Conservation (phyloP, 2,888 invertebrate genomes). For the Lathronympha strigana region DNA sequence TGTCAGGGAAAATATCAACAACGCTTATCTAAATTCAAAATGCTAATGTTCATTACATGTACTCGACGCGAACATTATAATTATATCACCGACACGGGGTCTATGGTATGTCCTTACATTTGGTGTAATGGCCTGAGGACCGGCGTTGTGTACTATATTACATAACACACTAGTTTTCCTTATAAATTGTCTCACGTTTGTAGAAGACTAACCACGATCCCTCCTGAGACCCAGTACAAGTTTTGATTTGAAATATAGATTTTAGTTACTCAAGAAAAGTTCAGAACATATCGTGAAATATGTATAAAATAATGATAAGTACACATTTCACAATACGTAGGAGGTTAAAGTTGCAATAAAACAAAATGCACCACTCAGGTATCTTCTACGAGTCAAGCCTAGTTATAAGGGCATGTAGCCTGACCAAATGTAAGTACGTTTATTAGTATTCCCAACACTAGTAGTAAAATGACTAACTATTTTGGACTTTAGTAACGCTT, state of each 20-base stretch:
- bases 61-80: constrained; percentile 35
- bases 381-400: constrained; percentile 31
- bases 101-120: constrained; percentile 40
- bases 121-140: constrained; percentile 17
- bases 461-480: constrained; percentile 46
- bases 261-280: too few species aligned
- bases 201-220: not conserved
- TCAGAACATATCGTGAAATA: too few species aligned
- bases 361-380: constrained; percentile 37
- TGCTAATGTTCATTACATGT: constrained; percentile 15
- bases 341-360: constrained; percentile 10
- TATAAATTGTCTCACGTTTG: not conserved
- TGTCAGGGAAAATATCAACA: constrained; percentile 29
- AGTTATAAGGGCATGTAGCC: constrained; percentile 14
- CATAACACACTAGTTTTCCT: not conserved
- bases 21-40: constrained; percentile 24
- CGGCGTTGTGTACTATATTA: not conserved
- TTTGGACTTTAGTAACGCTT: constrained; percentile 60
- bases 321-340: too few species aligned
- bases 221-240: too few species aligned
- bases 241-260: too few species aligned
- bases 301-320: too few species aligned
- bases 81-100: constrained; percentile 39
- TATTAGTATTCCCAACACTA: constrained; percentile 40
- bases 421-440: constrained; percentile 35